Evolutionary conservation across 2,797 vertebrate species (phyloP), one percentile per base, ranked within the genome.

Genomic region (Poeciliopsis presidionis): DNA sequence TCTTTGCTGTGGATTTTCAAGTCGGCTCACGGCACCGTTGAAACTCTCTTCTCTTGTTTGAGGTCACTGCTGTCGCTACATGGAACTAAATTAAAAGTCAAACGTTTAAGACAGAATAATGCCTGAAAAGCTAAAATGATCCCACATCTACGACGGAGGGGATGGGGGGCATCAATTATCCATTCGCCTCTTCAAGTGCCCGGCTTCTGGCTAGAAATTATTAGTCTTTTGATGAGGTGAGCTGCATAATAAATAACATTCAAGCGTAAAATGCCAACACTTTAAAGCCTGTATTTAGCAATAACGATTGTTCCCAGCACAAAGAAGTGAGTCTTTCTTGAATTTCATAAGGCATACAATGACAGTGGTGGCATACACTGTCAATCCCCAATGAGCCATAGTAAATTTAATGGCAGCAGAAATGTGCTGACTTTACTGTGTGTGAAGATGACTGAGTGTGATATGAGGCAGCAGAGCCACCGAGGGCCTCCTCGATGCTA

Each of bases 391-490:
- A 94, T 93, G 94, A 94, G 91, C 91, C 93, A 51, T 91, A 77
- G 84, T 81, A 76, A 88, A 92, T 91, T 90, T 93, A 93, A 94
- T 89, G 90, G 90, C 82, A 86, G 91, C 82, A 74, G 87, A 89
- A 94, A 94, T 92, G 93, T 94, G 94, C 94, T 93, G 94, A 94
- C 92, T 94, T 93, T 91, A 94, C 91, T 47, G 91, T 77, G 93
- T 91, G 94, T 95, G 94, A 95, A 93, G 93, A 95, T 94, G 94
- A 94, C 92, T 93, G 94, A 93, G 88, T 84, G 77, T 84, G 91
- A 90, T 93, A 90, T 82, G 92, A 91, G 89, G 87, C 81, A 28
- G 82, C 0, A 0, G 89, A 84, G 83, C 71, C 91, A 83, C 88
- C 0, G 69, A 90, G 89, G 88, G 77, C 88, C 90, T 90, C 89